phyloP scores from a whole-genome alignment of 1,140 invertebrate genomes.

The Ctenoplectra terminalis region DNA sequence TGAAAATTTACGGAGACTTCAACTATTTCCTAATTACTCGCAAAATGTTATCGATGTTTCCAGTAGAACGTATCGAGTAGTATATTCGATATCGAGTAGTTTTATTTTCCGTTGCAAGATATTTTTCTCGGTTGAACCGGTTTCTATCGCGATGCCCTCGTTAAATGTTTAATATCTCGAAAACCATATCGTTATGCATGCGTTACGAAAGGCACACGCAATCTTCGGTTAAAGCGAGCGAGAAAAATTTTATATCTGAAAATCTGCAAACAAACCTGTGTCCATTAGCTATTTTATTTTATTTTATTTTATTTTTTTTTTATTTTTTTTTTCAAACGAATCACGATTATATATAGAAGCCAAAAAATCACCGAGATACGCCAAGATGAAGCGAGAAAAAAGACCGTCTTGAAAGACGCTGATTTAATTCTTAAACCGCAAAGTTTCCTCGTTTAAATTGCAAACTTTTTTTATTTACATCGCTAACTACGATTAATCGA shows the following conservation, averaged over 20 bases:
- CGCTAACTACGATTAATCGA: background rate
- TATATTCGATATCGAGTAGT: background rate
- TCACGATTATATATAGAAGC: background rate
- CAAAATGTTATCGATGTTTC: too few species aligned
- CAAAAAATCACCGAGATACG: too few species aligned
- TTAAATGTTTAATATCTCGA: background rate
- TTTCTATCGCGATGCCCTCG: background rate
- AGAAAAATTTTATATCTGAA: background rate
- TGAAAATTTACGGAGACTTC: slow-evolving; percentile 41
- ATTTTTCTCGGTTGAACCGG: too few species aligned
- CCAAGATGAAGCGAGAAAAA: background rate
- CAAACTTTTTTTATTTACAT: background rate
- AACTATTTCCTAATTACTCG: slow-evolving; percentile 49
- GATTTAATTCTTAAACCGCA: slow-evolving; percentile 1
- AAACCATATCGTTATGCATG: too few species aligned
- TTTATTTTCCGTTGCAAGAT: background rate
- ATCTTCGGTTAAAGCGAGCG: background rate
- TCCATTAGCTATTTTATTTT: background rate
- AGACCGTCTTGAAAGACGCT: background rate
- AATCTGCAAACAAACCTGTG: background rate
- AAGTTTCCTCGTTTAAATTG: background rate
- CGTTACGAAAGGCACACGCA: background rate
- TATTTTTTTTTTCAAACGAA: too few species aligned
- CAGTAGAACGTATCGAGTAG: background rate
- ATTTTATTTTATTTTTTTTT: too few species aligned